These are phyloP conservation scores for Otus sunia DNA, from an alignment of 2,113 vertebrate species.

Conservation along the genomic window DNA sequence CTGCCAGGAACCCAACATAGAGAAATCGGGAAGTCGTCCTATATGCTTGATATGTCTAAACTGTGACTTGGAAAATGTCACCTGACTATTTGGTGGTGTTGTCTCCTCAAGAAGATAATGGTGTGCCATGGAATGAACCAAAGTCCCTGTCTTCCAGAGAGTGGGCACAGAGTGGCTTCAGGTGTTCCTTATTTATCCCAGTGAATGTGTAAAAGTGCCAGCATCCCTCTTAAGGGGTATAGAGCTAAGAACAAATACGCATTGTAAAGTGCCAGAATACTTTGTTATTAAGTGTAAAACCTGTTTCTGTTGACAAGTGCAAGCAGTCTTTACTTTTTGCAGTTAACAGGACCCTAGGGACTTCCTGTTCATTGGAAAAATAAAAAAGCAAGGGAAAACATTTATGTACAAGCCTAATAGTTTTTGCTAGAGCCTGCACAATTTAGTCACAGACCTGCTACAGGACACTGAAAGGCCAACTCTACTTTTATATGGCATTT, in stretches of 20 bases:
- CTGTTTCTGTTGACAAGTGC: conserved; percentile 12
- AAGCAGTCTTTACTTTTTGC: not conserved
- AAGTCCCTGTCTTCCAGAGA: not conserved
- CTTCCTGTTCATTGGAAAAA: not conserved
- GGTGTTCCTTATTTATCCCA: not conserved
- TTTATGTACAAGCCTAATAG: conserved; percentile 1
- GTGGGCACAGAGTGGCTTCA: not conserved
- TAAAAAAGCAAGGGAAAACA: not conserved
- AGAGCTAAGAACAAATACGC: not conserved
- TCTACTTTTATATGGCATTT: not conserved
- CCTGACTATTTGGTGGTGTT: not conserved
- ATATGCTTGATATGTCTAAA: not conserved
- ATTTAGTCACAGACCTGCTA: not conserved
- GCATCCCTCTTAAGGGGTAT: not conserved
- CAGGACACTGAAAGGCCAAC: not conserved
- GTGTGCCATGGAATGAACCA: not conserved
- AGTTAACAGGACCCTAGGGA: conserved; percentile 20
- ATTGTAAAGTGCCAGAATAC: not conserved
- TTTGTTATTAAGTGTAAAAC: not conserved
- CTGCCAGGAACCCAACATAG: not conserved
- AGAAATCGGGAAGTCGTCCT: not conserved
- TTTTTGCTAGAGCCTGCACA: not conserved
- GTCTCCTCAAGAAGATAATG: not conserved
- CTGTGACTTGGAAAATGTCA: not conserved
- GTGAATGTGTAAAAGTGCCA: not conserved